These are phyloP conservation scores for Tholera decimalis DNA, from an alignment of 2,888 invertebrate species.

Conservation along the genomic window DNA sequence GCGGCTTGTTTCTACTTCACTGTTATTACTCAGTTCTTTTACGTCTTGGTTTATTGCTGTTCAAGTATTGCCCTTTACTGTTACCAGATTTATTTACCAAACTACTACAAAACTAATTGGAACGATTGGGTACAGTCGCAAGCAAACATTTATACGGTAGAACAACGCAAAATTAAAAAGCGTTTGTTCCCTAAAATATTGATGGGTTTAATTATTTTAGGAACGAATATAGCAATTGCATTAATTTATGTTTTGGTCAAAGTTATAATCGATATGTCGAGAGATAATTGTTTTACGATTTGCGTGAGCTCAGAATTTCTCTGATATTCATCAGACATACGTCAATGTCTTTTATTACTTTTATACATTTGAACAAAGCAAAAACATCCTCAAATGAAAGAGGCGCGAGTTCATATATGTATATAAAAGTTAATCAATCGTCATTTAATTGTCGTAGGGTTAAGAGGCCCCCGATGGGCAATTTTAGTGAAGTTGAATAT, in stretches of 20 bases:
- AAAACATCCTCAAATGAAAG: constrained; percentile 5
- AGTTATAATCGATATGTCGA: neutral
- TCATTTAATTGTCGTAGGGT: constrained; percentile 51
- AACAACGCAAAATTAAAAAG: neutral
- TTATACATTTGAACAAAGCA: neutral
- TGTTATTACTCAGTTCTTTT: neutral
- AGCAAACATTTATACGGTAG: neutral
- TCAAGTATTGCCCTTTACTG: neutral
- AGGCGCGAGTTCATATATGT: neutral
- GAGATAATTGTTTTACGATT: neutral
- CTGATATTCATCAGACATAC: neutral
- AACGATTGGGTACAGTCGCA: neutral
- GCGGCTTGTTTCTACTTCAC: neutral
- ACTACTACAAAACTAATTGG: neutral
- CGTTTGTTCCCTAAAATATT: neutral
- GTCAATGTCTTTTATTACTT: neutral
- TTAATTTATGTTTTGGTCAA: neutral
- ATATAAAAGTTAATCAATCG: constrained; percentile 41
- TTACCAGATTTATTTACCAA: neutral
- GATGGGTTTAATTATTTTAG: no score
- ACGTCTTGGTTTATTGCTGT: neutral
- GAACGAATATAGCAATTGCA: no score
- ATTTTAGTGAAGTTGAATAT: constrained; percentile 60
- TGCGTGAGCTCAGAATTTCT: neutral
- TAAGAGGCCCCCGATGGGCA: constrained; percentile 43